These are phyloP conservation scores for Lucilia sericata DNA, from an alignment of 1,140 invertebrate species.

Conservation along the genomic window DNA sequence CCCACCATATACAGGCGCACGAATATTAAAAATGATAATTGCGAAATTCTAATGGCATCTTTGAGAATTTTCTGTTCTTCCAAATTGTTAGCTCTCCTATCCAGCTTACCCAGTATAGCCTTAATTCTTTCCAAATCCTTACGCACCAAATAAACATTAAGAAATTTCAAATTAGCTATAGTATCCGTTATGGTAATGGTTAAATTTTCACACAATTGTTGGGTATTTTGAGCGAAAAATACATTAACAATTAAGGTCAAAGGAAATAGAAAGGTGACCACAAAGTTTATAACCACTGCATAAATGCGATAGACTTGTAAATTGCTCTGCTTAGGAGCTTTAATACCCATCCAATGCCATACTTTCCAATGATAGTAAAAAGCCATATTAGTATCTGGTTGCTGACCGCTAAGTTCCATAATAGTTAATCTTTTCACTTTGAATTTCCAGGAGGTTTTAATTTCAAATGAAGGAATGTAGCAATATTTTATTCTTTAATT, in stretches of 20 bases:
- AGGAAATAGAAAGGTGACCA: conserved; percentile 59
- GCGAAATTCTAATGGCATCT: conserved; percentile 48
- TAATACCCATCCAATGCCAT: conserved; percentile 56
- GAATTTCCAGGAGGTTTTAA: neutral
- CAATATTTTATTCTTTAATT: neutral
- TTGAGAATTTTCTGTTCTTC: conserved; percentile 51
- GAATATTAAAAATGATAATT: conserved; percentile 53
- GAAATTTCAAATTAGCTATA: conserved; percentile 59
- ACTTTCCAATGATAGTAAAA: conserved; percentile 57
- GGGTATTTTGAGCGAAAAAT: conserved; percentile 53
- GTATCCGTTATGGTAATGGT: conserved; percentile 61
- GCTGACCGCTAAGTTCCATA: neutral
- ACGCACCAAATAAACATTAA: conserved; percentile 58
- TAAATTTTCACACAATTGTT: conserved; percentile 59
- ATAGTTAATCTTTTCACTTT: neutral
- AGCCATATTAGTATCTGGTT: conserved; percentile 51
- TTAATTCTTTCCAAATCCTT: conserved; percentile 52
- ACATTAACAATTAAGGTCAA: conserved; percentile 55
- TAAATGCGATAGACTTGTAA: conserved; percentile 41
- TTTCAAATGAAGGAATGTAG: no score
- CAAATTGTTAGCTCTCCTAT: conserved; percentile 45
- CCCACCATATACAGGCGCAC: conserved; percentile 56
- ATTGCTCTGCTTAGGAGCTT: conserved; percentile 43
- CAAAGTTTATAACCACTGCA: conserved; percentile 50
- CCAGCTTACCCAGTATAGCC: conserved; percentile 48